Conservation (phyloP, 2,888 invertebrate species). For the Parnassius mnemosyne region DNA sequence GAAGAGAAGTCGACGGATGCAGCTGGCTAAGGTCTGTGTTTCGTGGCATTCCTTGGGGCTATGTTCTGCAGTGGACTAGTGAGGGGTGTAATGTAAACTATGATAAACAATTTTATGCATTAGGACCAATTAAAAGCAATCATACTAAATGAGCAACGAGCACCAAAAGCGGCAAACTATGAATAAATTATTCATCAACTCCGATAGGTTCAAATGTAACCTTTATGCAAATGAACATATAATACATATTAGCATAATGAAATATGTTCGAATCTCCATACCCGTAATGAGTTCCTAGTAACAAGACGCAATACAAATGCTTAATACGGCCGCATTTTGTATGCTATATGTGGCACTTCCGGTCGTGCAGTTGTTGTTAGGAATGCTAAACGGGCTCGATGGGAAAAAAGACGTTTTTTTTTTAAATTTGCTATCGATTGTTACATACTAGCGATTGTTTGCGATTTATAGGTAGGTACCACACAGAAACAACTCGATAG, state of each 20-base stretch:
- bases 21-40: too few relatives aligned
- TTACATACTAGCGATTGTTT: not conserved
- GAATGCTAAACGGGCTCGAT: not conserved
- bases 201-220: not conserved
- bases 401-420: constrained; percentile 13
- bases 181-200: constrained; percentile 18
- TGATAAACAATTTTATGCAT: not conserved
- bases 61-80: too few relatives aligned
- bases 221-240: not conserved
- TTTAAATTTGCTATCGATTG: constrained; percentile 7
- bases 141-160: not conserved
- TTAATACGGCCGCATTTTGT: constrained; percentile 22
- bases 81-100: too few relatives aligned
- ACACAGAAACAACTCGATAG: too few relatives aligned
- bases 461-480: not conserved
- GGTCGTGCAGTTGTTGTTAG: not conserved
- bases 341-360: constrained; percentile 18
- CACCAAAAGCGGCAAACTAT: constrained; percentile 9
- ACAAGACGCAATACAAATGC: constrained; percentile 32
- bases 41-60: too few relatives aligned
- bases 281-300: constrained; percentile 32
- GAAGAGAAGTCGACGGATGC: too few relatives aligned
- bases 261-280: constrained; percentile 14
- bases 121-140: constrained; percentile 3
- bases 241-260: not conserved